These are phyloP conservation scores for Donacobius atricapilla DNA, from an alignment of 2,113 vertebrate genomes.

Conservation along the genomic window DNA sequence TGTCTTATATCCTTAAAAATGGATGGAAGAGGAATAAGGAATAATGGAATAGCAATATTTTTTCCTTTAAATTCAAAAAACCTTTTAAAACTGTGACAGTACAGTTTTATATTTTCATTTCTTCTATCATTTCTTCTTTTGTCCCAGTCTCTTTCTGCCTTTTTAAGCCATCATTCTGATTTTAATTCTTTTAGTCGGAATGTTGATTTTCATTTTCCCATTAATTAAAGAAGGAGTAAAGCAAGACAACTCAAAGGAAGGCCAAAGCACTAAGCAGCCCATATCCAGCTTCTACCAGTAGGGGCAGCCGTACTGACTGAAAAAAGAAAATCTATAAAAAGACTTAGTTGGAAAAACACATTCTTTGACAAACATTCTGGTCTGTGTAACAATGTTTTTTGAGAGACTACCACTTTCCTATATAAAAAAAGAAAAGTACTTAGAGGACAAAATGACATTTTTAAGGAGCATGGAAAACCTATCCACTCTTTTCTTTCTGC, in stretches of 20 bases:
- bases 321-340: not conserved
- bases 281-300: not conserved
- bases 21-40: not conserved
- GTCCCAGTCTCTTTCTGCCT: not conserved
- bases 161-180: not conserved
- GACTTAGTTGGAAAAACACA: not conserved
- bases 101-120: not conserved
- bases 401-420: not conserved
- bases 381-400: not conserved
- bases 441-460: not conserved
- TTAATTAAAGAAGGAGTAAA: not conserved
- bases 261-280: not conserved
- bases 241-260: not conserved
- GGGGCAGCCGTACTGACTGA: fast-evolving
- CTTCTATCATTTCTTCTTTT: not conserved
- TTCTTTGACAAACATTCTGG: not conserved
- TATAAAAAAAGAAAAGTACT: not conserved
- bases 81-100: not conserved
- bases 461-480: not conserved
- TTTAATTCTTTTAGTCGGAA: not conserved
- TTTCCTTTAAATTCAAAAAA: not conserved
- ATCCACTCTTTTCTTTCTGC: not conserved
- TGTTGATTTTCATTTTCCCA: not conserved
- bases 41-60: not conserved
- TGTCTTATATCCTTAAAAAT: not conserved